Evolutionary conservation across 2,113 vertebrate species (phyloP).

Genomic region (Bufo bufo): DNA sequence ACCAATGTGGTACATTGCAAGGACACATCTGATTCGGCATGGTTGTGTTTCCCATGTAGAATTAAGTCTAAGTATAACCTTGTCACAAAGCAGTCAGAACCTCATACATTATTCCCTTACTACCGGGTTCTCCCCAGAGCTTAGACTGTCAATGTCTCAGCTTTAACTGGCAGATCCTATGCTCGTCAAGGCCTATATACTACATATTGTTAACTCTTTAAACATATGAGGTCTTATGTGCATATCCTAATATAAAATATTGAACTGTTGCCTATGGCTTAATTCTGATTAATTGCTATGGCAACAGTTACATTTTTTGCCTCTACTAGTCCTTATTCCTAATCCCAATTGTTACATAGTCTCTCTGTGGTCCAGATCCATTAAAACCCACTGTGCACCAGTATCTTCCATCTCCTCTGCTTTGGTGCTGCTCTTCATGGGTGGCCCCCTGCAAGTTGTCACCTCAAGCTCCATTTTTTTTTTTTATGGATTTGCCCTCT

Average conservation of each 20-base stretch:
- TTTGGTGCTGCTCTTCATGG: too few relatives aligned
- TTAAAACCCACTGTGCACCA: too few relatives aligned
- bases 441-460: too few relatives aligned
- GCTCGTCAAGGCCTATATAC: neutral
- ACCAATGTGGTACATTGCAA: neutral
- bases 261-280: neutral
- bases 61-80: constrained; percentile 1
- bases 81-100: neutral
- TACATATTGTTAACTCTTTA: neutral
- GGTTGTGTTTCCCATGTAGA: neutral
- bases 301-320: neutral
- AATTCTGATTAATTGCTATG: neutral
- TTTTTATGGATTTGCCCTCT: too few relatives aligned
- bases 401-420: too few relatives aligned
- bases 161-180: neutral
- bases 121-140: neutral
- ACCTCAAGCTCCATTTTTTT: too few relatives aligned
- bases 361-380: too few relatives aligned
- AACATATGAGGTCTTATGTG: neutral
- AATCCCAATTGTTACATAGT: neutral
- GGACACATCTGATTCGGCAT: neutral
- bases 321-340: neutral
- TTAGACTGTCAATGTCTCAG: neutral
- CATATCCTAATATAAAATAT: neutral
- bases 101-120: constrained; percentile 41